Conservation (phyloP, 2,888 invertebrate species). For the Antitype chi region DNA sequence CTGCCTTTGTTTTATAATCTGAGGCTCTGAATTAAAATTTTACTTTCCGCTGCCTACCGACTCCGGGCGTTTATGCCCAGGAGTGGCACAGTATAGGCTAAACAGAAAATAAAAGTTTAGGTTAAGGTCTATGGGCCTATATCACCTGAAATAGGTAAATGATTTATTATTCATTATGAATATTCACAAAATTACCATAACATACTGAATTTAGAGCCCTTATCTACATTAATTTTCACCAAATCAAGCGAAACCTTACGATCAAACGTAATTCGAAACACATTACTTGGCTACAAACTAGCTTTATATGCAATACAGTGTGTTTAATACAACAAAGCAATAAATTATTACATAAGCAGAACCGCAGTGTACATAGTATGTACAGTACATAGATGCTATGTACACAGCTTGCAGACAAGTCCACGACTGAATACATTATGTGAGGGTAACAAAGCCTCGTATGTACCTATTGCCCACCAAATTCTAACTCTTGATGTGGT, state of each 20-base stretch:
- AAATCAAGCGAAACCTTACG: constrained; percentile 20
- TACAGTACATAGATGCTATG: constrained; percentile 39
- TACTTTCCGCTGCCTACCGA: neutral
- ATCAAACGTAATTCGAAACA: constrained; percentile 27
- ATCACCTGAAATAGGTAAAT: no score
- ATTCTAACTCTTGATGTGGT: constrained; percentile 81
- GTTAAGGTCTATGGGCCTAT: no score
- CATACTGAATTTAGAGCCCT: neutral
- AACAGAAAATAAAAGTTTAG: no score
- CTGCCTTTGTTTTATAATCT: no score
- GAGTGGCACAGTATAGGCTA: no score
- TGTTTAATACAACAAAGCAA: constrained; percentile 61
- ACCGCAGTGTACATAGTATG: constrained; percentile 34
- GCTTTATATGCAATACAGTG: constrained; percentile 48
- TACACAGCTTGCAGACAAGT: constrained; percentile 74
- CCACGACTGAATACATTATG: constrained; percentile 85
- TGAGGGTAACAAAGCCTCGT: constrained; percentile 84
- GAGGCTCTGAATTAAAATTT: neutral
- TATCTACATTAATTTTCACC: constrained; percentile 15
- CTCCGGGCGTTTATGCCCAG: no score
- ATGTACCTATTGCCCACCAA: constrained; percentile 86
- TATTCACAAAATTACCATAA: neutral
- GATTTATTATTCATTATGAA: no score
- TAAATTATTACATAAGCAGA: constrained; percentile 72
- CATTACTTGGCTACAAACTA: constrained; percentile 48